Percentiles rank a stretch among this genome's conserved stretches.
Evolutionary conservation across 2,888 invertebrate genomes (phyloP).

Genomic region (Drepana falcataria): DNA sequence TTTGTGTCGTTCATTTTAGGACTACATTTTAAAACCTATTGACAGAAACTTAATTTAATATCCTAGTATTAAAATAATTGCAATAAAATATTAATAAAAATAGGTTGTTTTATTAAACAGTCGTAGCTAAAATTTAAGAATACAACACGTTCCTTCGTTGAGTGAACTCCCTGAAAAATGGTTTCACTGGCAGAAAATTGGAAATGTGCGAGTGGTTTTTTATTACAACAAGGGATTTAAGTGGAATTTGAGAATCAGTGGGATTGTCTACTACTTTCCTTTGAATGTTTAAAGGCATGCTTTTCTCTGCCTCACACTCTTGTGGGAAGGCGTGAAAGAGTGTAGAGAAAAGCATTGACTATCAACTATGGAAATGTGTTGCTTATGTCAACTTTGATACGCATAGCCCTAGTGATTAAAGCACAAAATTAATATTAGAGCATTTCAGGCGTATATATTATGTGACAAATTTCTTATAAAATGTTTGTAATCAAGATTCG

Average conservation of each 20-base stretch:
- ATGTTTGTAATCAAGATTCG: conserved; percentile 62
- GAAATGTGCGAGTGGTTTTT: too few relatives aligned
- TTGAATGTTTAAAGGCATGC: too few relatives aligned
- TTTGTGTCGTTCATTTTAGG: background rate
- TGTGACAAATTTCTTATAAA: background rate
- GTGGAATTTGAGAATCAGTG: too few relatives aligned
- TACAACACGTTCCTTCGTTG: too few relatives aligned
- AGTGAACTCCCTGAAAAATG: too few relatives aligned
- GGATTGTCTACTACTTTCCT: too few relatives aligned
- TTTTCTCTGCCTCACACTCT: too few relatives aligned
- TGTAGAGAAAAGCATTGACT: too few relatives aligned
- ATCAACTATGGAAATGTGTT: background rate
- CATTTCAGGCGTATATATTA: background rate
- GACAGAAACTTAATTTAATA: background rate
- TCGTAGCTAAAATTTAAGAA: too few relatives aligned
- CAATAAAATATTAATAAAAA: background rate
- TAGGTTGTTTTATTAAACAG: background rate
- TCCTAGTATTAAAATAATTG: background rate
- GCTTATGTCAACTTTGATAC: background rate
- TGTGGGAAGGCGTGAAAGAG: too few relatives aligned
- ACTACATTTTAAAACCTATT: background rate
- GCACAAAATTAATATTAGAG: background rate
- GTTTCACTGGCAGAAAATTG: too few relatives aligned
- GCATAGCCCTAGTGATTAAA: background rate
- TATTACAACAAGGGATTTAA: too few relatives aligned